Evolutionary conservation across 64 coral and sea anemone species (phyloP).

Genomic region (Stylophora pistillata): DNA sequence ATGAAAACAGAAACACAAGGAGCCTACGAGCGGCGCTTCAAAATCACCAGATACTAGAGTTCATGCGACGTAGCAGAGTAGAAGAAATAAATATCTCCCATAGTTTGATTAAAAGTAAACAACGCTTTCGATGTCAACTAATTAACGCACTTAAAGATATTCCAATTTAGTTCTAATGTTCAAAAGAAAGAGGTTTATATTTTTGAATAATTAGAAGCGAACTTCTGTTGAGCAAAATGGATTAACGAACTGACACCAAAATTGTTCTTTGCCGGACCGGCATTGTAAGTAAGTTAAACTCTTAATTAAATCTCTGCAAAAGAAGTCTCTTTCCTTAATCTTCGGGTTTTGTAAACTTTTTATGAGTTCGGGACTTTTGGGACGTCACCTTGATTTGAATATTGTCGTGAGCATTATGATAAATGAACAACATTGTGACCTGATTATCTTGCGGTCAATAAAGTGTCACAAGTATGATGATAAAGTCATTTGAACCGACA

Average conservation of each 20-base stretch:
- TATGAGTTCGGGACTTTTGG: neutral
- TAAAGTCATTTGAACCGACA: constrained; percentile 5
- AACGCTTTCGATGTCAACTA: neutral
- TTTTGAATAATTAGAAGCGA: neutral
- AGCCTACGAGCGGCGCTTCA: no score
- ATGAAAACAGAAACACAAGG: no score
- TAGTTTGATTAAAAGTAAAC: neutral
- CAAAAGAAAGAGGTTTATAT: neutral
- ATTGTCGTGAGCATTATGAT: neutral
- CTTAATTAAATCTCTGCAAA: constrained; percentile 15
- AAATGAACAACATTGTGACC: neutral
- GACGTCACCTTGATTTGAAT: constrained; percentile 7
- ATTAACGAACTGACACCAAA: neutral
- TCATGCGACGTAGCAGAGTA: neutral
- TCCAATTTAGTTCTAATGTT: constrained; percentile 15
- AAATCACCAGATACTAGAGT: neutral
- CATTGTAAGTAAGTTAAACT: neutral
- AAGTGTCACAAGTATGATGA: neutral
- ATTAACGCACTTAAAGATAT: neutral
- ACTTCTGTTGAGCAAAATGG: neutral
- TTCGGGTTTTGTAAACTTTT: constrained; percentile 22
- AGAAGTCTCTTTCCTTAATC: constrained; percentile 2
- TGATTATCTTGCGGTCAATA: neutral
- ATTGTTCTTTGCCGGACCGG: neutral
- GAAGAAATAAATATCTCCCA: neutral